Conservation (phyloP, 2,113 vertebrate genomes). For the Camelus bactrianus region DNA sequence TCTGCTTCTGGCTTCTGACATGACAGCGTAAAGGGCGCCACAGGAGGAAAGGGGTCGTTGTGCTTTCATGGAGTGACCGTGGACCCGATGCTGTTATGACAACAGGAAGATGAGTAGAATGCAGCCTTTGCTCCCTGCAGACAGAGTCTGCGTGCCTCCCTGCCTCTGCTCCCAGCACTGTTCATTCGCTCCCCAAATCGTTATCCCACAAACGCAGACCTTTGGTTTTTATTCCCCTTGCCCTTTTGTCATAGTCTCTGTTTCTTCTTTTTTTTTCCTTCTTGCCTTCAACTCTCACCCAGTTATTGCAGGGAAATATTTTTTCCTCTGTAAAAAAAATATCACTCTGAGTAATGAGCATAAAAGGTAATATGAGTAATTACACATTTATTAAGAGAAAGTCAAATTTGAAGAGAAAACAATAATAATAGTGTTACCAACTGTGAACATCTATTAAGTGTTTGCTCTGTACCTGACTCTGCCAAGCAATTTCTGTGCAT, state of each 20-base stretch:
- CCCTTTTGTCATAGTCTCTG: neutral
- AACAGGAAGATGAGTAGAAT: neutral
- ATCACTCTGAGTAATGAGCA: neutral
- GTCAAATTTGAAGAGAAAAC: constrained; percentile 20
- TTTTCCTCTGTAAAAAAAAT: neutral
- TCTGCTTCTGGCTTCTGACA: neutral
- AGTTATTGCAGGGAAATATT: neutral
- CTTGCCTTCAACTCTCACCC: neutral
- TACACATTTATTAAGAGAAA: neutral
- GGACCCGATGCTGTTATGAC: neutral
- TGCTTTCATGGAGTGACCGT: neutral
- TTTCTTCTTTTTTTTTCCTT: neutral
- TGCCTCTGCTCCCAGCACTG: neutral
- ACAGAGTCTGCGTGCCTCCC: neutral
- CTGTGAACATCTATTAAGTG: neutral
- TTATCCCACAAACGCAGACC: neutral
- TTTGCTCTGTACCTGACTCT: neutral
- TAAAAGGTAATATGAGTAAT: neutral
- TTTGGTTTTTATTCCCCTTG: neutral
- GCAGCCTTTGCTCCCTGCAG: neutral
- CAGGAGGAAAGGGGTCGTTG: neutral
- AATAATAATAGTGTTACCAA: neutral
- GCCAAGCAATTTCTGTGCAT: neutral
- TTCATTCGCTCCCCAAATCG: neutral
- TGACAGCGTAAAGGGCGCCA: too few relatives aligned